A percentile compares a stretch with the other conserved stretches of the same genome.
Conservation (phyloP, 2,797 vertebrate species). For the Luscinia luscinia region DNA sequence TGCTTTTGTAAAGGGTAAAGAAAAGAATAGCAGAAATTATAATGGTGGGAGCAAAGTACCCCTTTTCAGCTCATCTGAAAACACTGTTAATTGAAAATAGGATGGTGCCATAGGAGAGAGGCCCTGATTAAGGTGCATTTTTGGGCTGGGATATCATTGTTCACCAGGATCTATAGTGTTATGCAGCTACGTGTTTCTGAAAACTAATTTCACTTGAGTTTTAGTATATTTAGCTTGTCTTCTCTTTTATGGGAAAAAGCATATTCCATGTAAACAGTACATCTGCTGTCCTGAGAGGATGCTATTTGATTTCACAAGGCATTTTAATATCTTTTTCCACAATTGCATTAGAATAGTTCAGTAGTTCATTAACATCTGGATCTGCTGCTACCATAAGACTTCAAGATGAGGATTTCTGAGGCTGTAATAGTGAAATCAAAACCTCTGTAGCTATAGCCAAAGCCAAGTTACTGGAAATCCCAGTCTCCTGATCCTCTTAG, state of each 20-base stretch:
- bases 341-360: not conserved
- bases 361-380: not conserved
- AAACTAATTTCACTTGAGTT: not conserved
- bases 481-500: not conserved
- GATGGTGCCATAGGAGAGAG: conserved; percentile 55
- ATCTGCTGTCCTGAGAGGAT: not conserved
- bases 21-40: conserved; percentile 75
- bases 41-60: conserved; percentile 71
- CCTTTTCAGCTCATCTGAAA: conserved; percentile 73
- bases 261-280: not conserved
- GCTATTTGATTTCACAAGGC: not conserved
- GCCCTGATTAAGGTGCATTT: conserved; percentile 43
- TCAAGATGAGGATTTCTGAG: not conserved
- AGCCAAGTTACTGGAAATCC: not conserved
- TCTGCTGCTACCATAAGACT: not conserved
- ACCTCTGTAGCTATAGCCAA: not conserved
- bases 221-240: not conserved
- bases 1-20: conserved; percentile 76
- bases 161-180: not conserved
- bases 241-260: not conserved
- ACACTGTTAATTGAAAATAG: conserved; percentile 71
- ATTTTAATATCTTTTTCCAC: not conserved
- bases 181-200: not conserved
- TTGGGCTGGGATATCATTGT: not conserved
- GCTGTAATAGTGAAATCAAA: not conserved